These are phyloP conservation scores for Junonia oenone DNA, from an alignment of 2,888 invertebrate genomes.

Conservation along the genomic window DNA sequence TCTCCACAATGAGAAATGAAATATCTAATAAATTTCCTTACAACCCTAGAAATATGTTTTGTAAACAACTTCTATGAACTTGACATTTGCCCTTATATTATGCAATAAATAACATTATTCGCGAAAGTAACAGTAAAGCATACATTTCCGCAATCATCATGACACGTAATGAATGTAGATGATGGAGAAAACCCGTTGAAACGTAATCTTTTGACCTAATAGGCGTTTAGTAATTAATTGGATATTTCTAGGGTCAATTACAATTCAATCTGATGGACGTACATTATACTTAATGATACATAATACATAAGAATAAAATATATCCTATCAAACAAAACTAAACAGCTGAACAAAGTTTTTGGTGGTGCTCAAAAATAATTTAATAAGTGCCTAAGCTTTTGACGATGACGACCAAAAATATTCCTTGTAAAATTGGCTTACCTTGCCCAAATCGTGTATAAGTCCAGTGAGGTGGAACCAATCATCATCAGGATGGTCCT, in stretches of 20 bases:
- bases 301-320: no score
- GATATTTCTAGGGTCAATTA: neutral
- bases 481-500: slow-evolving; percentile 90
- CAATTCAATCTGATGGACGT: neutral
- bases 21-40: no score
- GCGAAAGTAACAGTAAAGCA: neutral
- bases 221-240: no score
- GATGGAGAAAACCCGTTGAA: slow-evolving; percentile 6
- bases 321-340: no score
- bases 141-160: neutral
- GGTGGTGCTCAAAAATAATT: no score
- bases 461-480: slow-evolving; percentile 98
- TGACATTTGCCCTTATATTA: neutral
- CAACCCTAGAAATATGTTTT: no score
- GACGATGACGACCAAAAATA: no score
- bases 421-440: no score
- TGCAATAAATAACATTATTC: neutral
- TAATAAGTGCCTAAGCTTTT: no score
- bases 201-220: no score
- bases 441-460: slow-evolving; percentile 97
- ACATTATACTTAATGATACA: neutral
- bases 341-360: no score
- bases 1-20: no score
- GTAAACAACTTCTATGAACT: neutral
- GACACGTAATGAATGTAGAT: neutral